These are phyloP conservation scores for Amphilophus citrinellus DNA, from an alignment of 2,113 vertebrate species.

Conservation along the genomic window DNA sequence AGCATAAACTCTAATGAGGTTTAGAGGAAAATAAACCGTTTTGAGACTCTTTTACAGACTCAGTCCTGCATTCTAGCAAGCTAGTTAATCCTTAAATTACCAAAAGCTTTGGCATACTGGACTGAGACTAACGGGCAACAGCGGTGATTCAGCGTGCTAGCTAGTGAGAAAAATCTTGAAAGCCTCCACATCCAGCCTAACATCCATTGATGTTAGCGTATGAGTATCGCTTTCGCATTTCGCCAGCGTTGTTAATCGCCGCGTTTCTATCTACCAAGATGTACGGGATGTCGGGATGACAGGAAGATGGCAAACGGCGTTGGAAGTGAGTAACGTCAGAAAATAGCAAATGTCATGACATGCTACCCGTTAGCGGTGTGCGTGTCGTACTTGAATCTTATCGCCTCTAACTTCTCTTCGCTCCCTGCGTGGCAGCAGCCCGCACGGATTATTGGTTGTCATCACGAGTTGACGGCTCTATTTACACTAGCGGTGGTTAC, in stretches of 20 bases:
- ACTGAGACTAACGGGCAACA: slow-evolving; percentile 37
- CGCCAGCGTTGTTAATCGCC: slow-evolving; percentile 29
- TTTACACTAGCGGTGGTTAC: neutral
- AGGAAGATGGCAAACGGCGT: slow-evolving; percentile 83
- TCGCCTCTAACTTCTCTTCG: slow-evolving; percentile 9
- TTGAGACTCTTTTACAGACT: slow-evolving; percentile 7
- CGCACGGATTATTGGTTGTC: slow-evolving; percentile 36
- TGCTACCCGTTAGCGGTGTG: slow-evolving; percentile 63
- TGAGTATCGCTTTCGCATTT: neutral
- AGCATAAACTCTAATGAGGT: neutral
- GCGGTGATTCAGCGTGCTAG: slow-evolving; percentile 42
- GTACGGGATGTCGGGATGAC: slow-evolving; percentile 74
- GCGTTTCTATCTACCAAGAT: slow-evolving; percentile 44
- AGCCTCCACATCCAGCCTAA: slow-evolving; percentile 26
- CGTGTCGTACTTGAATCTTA: slow-evolving; percentile 14
- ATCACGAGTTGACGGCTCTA: slow-evolving; percentile 34
- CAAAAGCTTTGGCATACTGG: slow-evolving; percentile 36
- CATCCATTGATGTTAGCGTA: slow-evolving; percentile 29
- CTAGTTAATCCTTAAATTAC: slow-evolving; percentile 75
- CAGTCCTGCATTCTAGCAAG: neutral
- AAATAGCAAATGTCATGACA: slow-evolving; percentile 34
- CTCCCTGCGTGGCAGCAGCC: neutral
- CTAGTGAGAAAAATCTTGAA: neutral
- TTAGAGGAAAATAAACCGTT: neutral
- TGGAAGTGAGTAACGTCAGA: slow-evolving; percentile 79